A percentile compares a stretch with the other conserved stretches of the same genome.
Conservation (phyloP, 2,888 invertebrate species). For the Drosophila diplacantha region DNA sequence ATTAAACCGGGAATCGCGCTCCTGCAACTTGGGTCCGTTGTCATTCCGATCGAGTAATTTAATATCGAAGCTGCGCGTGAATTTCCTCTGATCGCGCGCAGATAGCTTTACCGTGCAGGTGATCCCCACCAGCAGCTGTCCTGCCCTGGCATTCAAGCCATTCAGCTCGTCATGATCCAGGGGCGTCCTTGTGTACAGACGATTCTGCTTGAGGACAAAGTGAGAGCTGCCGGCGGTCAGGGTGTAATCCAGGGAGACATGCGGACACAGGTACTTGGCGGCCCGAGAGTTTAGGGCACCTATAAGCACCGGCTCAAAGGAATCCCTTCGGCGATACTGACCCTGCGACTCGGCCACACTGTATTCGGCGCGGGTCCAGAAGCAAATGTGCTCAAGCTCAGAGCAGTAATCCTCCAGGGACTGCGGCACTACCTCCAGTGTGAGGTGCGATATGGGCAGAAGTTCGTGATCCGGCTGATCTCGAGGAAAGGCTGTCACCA, state of each 20-base stretch:
- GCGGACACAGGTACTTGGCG: slow-evolving; percentile 79
- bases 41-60: slow-evolving; percentile 92
- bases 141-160: slow-evolving; percentile 67
- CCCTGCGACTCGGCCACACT: slow-evolving; percentile 68
- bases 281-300: slow-evolving; percentile 78
- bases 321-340: slow-evolving; percentile 10
- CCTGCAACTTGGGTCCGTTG: slow-evolving; percentile 87
- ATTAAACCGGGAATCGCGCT: slow-evolving; percentile 73
- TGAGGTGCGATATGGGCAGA: slow-evolving; percentile 71
- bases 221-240: slow-evolving; percentile 73
- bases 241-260: slow-evolving; percentile 79
- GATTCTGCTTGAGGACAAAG: slow-evolving; percentile 76
- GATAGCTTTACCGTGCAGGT: slow-evolving; percentile 75
- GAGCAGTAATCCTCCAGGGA: slow-evolving; percentile 66
- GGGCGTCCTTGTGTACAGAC: slow-evolving; percentile 76
- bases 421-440: slow-evolving; percentile 71
- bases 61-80: slow-evolving; percentile 69
- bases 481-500: slow-evolving; percentile 70
- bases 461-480: slow-evolving; percentile 36
- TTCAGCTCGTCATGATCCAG: slow-evolving; percentile 78
- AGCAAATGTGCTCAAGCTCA: slow-evolving; percentile 74
- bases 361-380: slow-evolving; percentile 74
- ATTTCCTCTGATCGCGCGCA: slow-evolving; percentile 44
- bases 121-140: slow-evolving; percentile 74
- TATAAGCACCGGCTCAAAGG: slow-evolving; percentile 68